A percentile compares a stretch with the other conserved stretches of the same genome.
phyloP scores from a whole-genome alignment of 2,797 vertebrate genomes.

The Clarias pachynema region DNA sequence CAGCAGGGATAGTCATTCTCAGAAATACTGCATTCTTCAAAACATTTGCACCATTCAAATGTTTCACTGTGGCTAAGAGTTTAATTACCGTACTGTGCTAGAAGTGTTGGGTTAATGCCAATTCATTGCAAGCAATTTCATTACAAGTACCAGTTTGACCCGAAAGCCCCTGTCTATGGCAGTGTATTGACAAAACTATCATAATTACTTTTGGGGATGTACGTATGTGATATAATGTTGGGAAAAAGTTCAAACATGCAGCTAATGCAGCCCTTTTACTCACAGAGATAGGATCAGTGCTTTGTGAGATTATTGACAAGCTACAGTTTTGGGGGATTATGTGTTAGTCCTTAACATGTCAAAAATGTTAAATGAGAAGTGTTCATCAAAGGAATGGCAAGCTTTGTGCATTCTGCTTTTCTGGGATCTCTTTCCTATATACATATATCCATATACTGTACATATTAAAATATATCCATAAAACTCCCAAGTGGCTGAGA shows the following conservation, averaged over 20 bases:
- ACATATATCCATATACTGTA: too few species aligned
- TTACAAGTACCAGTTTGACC: too few species aligned
- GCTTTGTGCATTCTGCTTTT: not conserved
- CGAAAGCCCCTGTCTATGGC: too few species aligned
- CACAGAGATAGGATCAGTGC: not conserved
- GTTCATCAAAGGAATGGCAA: not conserved
- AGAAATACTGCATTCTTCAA: too few species aligned
- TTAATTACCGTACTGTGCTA: too few species aligned
- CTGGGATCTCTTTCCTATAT: not conserved
- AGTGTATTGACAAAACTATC: not conserved
- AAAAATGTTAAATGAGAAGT: not conserved
- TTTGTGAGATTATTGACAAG: constrained; percentile 3
- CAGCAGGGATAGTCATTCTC: too few species aligned
- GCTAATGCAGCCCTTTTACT: not conserved
- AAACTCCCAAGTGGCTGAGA: not conserved
- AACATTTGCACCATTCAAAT: too few species aligned
- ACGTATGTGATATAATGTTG: constrained; percentile 4
- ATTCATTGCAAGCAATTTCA: too few species aligned
- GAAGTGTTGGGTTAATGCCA: too few species aligned
- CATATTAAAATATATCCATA: not conserved
- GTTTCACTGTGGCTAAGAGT: too few species aligned
- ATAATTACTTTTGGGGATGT: not conserved
- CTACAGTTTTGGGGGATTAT: not conserved
- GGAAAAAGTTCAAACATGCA: constrained; percentile 4
- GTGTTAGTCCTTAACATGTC: not conserved